Conservation (phyloP, 2,113 vertebrate genomes). For the human region DNA sequence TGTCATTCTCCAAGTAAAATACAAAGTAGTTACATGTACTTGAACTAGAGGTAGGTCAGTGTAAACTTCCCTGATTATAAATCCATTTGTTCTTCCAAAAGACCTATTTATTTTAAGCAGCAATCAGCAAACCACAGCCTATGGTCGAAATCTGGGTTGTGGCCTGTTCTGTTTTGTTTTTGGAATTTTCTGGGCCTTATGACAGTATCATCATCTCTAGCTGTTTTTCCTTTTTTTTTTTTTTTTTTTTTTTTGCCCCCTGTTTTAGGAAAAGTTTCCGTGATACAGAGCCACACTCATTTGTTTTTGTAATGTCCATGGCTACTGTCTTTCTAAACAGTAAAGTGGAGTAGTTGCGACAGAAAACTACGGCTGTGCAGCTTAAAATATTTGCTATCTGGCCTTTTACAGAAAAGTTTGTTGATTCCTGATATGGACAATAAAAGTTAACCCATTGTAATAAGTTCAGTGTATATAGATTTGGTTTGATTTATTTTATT, state of each 20-base stretch:
- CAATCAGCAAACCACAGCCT: not conserved
- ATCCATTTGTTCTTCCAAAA: not conserved
- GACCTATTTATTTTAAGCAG: not conserved
- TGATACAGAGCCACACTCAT: not conserved
- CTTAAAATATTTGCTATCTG: not conserved
- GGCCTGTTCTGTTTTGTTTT: not conserved
- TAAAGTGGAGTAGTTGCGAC: not conserved
- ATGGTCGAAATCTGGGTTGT: not conserved
- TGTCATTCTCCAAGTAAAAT: not conserved
- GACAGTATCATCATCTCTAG: not conserved
- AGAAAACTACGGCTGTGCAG: not conserved
- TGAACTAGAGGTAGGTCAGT: not conserved
- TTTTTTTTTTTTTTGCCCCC: not conserved
- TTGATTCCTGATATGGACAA: not conserved
- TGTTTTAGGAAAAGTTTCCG: not conserved
- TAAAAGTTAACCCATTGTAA: not conserved
- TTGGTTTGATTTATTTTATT: not conserved
- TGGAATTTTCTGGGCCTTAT: not conserved
- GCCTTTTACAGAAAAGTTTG: not conserved
- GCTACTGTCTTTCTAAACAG: not conserved
- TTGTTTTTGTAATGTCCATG: not conserved
- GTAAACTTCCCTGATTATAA: not conserved
- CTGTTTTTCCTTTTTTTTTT: not conserved
- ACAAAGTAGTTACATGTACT: not conserved
- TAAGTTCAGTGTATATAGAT: not conserved